These are phyloP conservation scores for Eulimnadia texana DNA, from an alignment of 1,140 invertebrate species.

Conservation along the genomic window DNA sequence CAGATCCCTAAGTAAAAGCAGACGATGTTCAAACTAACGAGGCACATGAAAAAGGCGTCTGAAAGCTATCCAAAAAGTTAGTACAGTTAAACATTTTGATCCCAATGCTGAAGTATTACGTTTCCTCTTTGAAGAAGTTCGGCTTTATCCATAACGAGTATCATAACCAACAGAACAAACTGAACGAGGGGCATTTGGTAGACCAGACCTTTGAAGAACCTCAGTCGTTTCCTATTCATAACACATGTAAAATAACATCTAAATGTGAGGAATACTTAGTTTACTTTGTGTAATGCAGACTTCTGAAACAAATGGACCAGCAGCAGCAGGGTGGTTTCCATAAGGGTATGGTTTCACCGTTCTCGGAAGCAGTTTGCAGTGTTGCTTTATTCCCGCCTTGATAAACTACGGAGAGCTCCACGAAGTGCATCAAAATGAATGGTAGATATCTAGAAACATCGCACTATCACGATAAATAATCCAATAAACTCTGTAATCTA, in stretches of 20 bases:
- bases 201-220: not conserved
- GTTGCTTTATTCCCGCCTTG: not conserved
- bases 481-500: too few relatives aligned
- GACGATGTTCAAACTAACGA: not conserved
- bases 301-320: not conserved
- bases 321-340: not conserved
- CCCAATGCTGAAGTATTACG: too few relatives aligned
- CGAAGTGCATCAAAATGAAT: not conserved
- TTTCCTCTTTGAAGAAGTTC: not conserved
- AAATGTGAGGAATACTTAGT: too few relatives aligned
- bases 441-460: not conserved
- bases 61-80: not conserved
- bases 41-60: not conserved
- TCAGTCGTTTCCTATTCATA: not conserved
- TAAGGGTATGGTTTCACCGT: not conserved
- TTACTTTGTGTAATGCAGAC: not conserved
- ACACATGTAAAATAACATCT: not conserved
- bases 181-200: slow-evolving; percentile 2
- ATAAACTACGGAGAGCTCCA: not conserved
- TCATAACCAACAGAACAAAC: not conserved
- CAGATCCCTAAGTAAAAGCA: slow-evolving; percentile 3
- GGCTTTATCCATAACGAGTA: not conserved
- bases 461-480: too few relatives aligned
- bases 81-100: too few relatives aligned
- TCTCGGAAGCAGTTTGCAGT: not conserved